These are phyloP conservation scores for Epizoanthus ramosus DNA, from an alignment of 92 coral and sea anemone species.

Conservation along the genomic window DNA sequence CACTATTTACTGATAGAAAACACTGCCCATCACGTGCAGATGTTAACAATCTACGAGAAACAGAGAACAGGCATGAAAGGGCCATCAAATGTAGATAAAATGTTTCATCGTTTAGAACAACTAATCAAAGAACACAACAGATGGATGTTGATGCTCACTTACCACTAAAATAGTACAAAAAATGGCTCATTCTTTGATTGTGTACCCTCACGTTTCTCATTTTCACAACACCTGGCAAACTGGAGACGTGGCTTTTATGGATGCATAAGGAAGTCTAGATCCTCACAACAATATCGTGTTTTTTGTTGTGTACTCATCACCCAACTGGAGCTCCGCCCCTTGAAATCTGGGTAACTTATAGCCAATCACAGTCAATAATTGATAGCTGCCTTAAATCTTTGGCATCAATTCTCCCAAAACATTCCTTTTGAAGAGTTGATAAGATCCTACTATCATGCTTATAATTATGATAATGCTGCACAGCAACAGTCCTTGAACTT, in stretches of 20 bases:
- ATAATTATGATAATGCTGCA: no score
- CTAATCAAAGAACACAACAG: conserved; percentile 18
- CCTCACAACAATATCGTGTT: conserved; percentile 61
- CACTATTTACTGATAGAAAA: conserved; percentile 55
- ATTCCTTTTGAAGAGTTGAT: conserved; percentile 78
- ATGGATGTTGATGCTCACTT: conserved; percentile 52
- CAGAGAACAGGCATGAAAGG: conserved; percentile 56
- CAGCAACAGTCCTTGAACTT: no score
- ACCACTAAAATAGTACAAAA: conserved; percentile 43
- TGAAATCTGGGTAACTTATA: conserved; percentile 54
- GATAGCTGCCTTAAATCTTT: conserved; percentile 18
- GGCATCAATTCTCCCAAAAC: conserved; percentile 40
- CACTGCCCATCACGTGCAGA: conserved; percentile 61
- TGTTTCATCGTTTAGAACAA: conserved; percentile 47
- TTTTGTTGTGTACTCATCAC: conserved; percentile 62
- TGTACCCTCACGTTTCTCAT: conserved; percentile 68
- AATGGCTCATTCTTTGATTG: conserved; percentile 48
- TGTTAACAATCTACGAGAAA: conserved; percentile 45
- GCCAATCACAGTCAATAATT: conserved; percentile 38
- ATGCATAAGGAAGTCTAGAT: conserved; percentile 58
- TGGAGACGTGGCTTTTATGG: conserved; percentile 65
- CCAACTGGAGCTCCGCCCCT: conserved; percentile 57
- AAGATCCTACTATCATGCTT: no score
- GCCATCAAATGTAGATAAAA: conserved; percentile 56
- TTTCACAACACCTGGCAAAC: conserved; percentile 54